A percentile compares a stretch with the other conserved stretches of the same genome.
Conservation (phyloP, 2,797 vertebrate species). For the Sternarchorhynchus goeldii region DNA sequence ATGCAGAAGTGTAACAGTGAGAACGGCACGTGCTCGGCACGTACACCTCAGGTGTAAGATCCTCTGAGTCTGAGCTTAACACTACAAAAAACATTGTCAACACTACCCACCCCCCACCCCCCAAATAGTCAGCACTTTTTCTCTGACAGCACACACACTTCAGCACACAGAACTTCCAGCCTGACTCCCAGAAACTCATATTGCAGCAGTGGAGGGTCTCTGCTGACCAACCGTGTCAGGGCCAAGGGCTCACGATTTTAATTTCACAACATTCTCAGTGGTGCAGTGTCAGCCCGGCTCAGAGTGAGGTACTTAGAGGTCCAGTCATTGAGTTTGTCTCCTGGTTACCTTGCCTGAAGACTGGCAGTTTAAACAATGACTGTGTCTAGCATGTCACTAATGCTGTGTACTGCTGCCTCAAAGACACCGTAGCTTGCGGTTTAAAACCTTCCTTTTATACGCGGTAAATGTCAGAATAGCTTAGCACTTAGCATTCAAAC, state of each 20-base stretch:
- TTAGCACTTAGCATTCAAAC: not conserved
- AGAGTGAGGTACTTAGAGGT: conserved; percentile 36
- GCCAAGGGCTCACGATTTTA: conserved; percentile 51
- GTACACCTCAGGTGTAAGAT: conserved; percentile 33
- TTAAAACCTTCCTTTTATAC: not conserved
- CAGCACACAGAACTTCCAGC: conserved; percentile 47
- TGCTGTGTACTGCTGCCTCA: not conserved
- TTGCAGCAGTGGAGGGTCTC: conserved; percentile 45
- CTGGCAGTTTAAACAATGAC: conserved; percentile 24
- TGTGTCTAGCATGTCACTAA: conserved; percentile 16
- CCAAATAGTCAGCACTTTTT: conserved; percentile 21
- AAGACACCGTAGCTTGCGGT: not conserved
- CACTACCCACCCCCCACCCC: not conserved
- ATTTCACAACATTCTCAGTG: conserved; percentile 42
- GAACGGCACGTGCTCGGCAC: not conserved
- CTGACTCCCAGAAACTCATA: conserved; percentile 46
- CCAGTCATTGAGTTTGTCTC: conserved; percentile 29
- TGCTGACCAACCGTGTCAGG: conserved; percentile 28
- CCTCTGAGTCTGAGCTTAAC: conserved; percentile 33
- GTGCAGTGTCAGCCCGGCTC: conserved; percentile 36
- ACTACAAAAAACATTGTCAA: not conserved
- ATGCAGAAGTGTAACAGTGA: conserved; percentile 33
- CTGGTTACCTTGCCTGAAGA: conserved; percentile 31
- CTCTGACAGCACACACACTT: conserved; percentile 36
- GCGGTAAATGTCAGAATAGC: conserved; percentile 11